These are phyloP conservation scores for Streptopelia turtur DNA, from an alignment of 2,797 vertebrate genomes.

Conservation along the genomic window DNA sequence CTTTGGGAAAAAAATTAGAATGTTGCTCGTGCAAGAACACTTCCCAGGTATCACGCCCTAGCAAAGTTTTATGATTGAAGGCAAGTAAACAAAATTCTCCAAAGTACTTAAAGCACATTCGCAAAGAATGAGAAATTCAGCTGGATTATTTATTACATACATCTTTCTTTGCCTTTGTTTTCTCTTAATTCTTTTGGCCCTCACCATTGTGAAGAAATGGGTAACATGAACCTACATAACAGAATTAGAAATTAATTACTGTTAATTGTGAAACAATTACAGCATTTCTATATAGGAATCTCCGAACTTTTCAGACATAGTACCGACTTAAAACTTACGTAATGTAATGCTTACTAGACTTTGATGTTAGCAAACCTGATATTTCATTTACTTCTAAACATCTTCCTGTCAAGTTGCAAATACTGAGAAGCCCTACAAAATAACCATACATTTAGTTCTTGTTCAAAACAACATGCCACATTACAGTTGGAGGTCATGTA, in stretches of 20 bases:
- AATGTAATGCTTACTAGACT: neutral
- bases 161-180: neutral
- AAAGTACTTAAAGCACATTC: neutral
- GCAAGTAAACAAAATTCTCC: neutral
- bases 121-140: neutral
- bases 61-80: neutral
- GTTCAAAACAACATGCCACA: neutral
- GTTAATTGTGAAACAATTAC: neutral
- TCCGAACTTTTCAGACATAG: neutral
- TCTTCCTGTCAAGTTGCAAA: neutral
- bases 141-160: neutral
- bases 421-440: neutral
- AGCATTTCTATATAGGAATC: neutral
- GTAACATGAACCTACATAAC: accelerated
- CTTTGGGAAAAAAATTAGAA: neutral
- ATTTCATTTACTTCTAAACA: neutral
- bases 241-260: neutral
- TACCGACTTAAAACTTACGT: neutral
- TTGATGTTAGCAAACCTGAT: neutral
- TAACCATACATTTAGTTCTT: neutral
- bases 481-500: neutral
- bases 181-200: neutral
- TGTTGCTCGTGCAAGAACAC: neutral
- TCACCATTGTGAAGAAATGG: neutral
- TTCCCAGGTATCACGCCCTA: neutral